Conservation (phyloP, 2,888 invertebrate genomes). For the Odontothrips loti region DNA sequence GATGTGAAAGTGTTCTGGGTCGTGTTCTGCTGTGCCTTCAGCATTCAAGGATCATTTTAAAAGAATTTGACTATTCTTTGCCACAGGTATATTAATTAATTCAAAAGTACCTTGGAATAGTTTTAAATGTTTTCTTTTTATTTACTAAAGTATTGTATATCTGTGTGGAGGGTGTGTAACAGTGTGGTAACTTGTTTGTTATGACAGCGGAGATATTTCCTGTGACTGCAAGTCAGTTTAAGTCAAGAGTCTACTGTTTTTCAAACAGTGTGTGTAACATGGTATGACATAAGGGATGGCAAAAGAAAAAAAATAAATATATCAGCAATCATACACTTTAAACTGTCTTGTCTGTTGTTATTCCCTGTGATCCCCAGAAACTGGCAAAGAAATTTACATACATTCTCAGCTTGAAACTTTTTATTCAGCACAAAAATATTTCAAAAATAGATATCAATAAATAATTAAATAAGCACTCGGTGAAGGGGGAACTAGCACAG, state of each 20-base stretch:
- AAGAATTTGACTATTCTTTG: slow-evolving; percentile 14
- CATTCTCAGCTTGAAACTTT: not conserved
- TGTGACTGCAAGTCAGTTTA: slow-evolving; percentile 24
- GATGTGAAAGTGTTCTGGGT: slow-evolving; percentile 17
- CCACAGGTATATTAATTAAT: not conserved
- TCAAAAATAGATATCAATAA: not conserved
- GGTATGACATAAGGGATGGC: slow-evolving; percentile 26
- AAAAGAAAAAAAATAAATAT: slow-evolving; percentile 27
- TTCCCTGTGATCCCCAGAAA: not conserved
- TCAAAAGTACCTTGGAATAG: slow-evolving; percentile 1
- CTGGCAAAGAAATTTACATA: not conserved
- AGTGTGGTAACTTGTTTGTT: slow-evolving; percentile 24
- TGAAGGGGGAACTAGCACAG: not conserved
- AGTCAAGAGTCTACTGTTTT: slow-evolving; percentile 24
- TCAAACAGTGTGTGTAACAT: slow-evolving; percentile 26
- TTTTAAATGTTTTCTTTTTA: not conserved
- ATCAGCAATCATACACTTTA: slow-evolving; percentile 23
- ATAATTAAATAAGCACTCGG: slow-evolving; percentile 19
- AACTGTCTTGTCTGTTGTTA: not conserved
- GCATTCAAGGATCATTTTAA: slow-evolving; percentile 12
- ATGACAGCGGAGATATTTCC: slow-evolving; percentile 26
- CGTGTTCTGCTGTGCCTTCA: slow-evolving; percentile 25
- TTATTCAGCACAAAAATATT: not conserved
- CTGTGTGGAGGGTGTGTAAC: slow-evolving; percentile 24
- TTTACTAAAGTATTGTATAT: slow-evolving; percentile 26